Base-by-base conservation (phyloP, 2,888 invertebrate species). In the Silvanus unidentatus region DNA sequence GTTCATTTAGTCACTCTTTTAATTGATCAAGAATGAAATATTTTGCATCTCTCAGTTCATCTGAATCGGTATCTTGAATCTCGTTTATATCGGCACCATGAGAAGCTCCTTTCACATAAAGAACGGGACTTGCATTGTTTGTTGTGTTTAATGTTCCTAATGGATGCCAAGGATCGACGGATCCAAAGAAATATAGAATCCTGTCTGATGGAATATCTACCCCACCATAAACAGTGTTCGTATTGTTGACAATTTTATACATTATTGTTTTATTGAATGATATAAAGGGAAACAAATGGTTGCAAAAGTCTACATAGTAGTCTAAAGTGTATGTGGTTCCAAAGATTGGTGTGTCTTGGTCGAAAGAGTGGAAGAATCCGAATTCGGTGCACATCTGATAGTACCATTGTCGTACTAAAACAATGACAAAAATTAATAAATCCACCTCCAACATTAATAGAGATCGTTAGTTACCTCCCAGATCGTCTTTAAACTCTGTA, bases 301-400 rank as follows among this genome's bases (percentile, higher is more conserved):
- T 69, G 64, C 93, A 94, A 62, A 87, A 86, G 46, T 82, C 74
- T 12, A 83, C 73, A 59, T 83, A 78, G 62, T 73, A 79, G 37
- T 73, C 70, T 11, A 79, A 42, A 0, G 77, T 74, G 9, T 78
- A 68, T 1, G 69, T 62, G 38, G 64, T 69, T 10, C 80, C 79
- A 73, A 86, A 86, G 0, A 85, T 82, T 48, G 83, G 81, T 0
- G 71, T 62, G 1, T 57, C 39, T 9, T 80, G 77, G 48, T 73
- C 77, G 0, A 88, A 82, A 2, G 85, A 82, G 73, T 89, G 89
- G 70, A 80, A 90, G 76, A 83, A 91, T 42, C 90, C 92, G 67
- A 81, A 91, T 73, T 93, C 90, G 40, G 83, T 84, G 67, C 93
- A 93, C 0, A 88, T 88, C 71, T 92, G 91, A 67, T 86, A 90